Evolutionary conservation across 1,140 invertebrate genomes (phyloP), one percentile per base, ranked within the genome.

Genomic region (Dendroctonus valens): DNA sequence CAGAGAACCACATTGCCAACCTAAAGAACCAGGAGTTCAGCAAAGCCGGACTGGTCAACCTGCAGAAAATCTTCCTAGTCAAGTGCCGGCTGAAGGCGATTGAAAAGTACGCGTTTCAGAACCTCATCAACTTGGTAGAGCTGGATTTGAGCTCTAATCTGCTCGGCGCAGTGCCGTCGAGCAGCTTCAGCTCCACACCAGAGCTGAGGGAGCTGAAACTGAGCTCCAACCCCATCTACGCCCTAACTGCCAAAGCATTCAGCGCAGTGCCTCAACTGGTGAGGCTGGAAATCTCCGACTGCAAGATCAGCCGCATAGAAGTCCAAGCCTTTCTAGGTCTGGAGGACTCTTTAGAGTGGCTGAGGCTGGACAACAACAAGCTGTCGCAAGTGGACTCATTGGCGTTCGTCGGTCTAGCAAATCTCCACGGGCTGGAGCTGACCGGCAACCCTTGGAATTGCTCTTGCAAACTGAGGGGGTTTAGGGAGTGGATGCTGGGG

Each of bases 371-470:
- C 73, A 84, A 85, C 41, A 94, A 94, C 77, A 82, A 83, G 70
- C 72, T 93, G 41, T 81, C 83, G 41, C 83, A 87, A 53, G 79
- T 93, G 4, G 79, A 83, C 54, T 82, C 88, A 0, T 79, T 81
- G 40, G 85, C 87, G 9, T 79, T 93, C 15, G 86, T 84, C 6
- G 83, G 84, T 4, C 77, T 94, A 7, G 77, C 85, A 49, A 86
- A 84, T 65, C 78, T 93, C 37, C 88, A 91, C 69, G 90, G 87
- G 7, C 76, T 93, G 50, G 88, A 91, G 71, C 76, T 93, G 38
- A 84, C 88, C 11, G 83, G 83, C 41, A 93, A 59, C 77, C 89
- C 88, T 0, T 93, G 91, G 91, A 87, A 91, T 75, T 93, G 91
- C 76, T 87, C 89, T 41, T 93, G 91, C 77, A 80, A 82, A 12